Evolutionary conservation across 2,113 vertebrate species (phyloP).

Genomic region (Percopsis transmontana): DNA sequence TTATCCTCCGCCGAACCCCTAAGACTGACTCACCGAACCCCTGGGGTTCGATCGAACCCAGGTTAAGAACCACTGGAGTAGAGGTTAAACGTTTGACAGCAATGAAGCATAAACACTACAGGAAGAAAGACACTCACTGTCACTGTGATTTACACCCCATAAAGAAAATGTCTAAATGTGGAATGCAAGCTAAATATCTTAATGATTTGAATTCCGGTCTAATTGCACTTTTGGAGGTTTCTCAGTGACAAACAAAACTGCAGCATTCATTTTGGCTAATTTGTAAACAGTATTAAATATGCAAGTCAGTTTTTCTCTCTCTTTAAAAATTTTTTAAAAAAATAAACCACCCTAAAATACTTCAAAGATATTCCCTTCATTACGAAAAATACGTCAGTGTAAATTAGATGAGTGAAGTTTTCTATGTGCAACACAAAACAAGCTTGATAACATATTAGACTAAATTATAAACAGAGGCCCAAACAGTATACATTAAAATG

Average conservation of each 20-base stretch:
- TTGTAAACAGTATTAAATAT: slow-evolving; percentile 79
- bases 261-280: slow-evolving; percentile 78
- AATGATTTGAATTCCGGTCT: slow-evolving; percentile 58
- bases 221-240: slow-evolving; percentile 78
- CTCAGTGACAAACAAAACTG: slow-evolving; percentile 60
- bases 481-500: slow-evolving; percentile 3
- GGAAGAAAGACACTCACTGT: not conserved
- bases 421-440: slow-evolving; percentile 68
- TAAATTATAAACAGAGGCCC: slow-evolving; percentile 6
- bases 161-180: slow-evolving; percentile 74
- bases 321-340: slow-evolving; percentile 18
- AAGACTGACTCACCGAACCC: too few species aligned
- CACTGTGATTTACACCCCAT: slow-evolving; percentile 16
- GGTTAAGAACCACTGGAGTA: too few species aligned
- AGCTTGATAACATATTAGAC: slow-evolving; percentile 46
- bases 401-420: slow-evolving; percentile 58
- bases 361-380: slow-evolving; percentile 73
- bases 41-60: too few species aligned
- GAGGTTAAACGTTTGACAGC: not conserved
- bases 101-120: slow-evolving; percentile 1
- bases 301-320: slow-evolving; percentile 68
- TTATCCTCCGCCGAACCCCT: too few species aligned
- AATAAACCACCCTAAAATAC: slow-evolving; percentile 36
- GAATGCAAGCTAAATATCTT: slow-evolving; percentile 62
- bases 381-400: slow-evolving; percentile 66